Evolutionary conservation across 1,140 invertebrate species (phyloP).

Genomic region (Drosophila serrata): DNA sequence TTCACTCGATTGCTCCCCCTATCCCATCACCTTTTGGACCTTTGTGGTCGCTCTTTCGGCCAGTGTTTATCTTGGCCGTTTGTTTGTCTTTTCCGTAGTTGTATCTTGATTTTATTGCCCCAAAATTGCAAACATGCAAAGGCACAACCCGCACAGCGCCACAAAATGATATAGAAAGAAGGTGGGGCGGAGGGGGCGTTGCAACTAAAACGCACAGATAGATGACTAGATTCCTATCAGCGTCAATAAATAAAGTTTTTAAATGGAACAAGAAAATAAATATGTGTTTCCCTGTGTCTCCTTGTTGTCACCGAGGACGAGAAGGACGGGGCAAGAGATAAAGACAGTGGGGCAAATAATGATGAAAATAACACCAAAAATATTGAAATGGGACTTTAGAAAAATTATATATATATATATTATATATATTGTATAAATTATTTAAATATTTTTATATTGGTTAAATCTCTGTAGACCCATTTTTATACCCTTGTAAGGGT

Average conservation of each 20-base stretch:
- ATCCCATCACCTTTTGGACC: neutral
- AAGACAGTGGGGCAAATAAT: conserved; percentile 21
- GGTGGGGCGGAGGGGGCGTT: neutral
- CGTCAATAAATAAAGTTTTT: conserved; percentile 83
- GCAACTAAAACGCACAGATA: conserved; percentile 72
- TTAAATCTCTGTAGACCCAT: too few species aligned
- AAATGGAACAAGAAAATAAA: conserved; percentile 83
- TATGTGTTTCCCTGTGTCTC: conserved; percentile 72
- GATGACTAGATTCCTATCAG: conserved; percentile 80
- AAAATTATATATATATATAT: too few species aligned
- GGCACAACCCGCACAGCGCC: conserved; percentile 14
- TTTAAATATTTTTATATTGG: too few species aligned
- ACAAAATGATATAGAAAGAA: conserved; percentile 4
- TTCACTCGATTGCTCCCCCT: neutral
- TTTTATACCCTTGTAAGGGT: too few species aligned
- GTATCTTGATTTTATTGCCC: conserved; percentile 75
- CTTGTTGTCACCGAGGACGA: conserved; percentile 61
- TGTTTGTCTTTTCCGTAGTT: conserved; percentile 67
- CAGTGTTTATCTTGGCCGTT: conserved; percentile 63
- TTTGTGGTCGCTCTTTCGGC: conserved; percentile 63
- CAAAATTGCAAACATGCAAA: conserved; percentile 63
- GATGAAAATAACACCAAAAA: too few species aligned
- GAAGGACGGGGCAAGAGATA: neutral
- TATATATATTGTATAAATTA: too few species aligned
- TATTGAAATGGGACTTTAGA: too few species aligned